A percentile compares a stretch with the other conserved stretches of the same genome.
Evolutionary conservation across 2,888 invertebrate genomes (phyloP).

Genomic region (Heliconius hortense): DNA sequence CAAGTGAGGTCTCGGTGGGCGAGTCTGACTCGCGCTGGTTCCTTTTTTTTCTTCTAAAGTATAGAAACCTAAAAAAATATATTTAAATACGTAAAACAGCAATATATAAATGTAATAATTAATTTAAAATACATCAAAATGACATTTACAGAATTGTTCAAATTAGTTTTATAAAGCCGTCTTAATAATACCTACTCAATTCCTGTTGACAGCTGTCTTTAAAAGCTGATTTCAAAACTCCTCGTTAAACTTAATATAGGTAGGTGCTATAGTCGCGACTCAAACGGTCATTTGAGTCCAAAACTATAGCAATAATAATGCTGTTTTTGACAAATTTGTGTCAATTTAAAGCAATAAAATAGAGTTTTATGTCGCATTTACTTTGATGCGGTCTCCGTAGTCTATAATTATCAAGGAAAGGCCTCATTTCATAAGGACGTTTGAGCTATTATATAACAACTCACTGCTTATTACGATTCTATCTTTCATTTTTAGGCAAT

Average conservation of each 20-base stretch:
- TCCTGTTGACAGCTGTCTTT: constrained; percentile 16
- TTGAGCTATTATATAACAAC: constrained; percentile 38
- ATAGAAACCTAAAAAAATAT: not conserved
- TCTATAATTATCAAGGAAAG: constrained; percentile 68
- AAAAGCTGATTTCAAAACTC: constrained; percentile 4
- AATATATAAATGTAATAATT: not conserved
- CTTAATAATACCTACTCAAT: not conserved
- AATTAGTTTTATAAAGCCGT: constrained; percentile 10
- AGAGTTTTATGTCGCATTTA: constrained; percentile 80
- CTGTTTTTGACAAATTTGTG: constrained; percentile 77
- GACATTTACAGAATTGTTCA: not conserved
- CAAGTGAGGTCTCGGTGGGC: too few species aligned
- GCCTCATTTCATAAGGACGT: constrained; percentile 44
- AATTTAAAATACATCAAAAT: not conserved
- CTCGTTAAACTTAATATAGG: constrained; percentile 20
- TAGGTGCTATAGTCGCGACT: constrained; percentile 3
- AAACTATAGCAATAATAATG: constrained; percentile 67
- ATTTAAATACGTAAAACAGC: not conserved
- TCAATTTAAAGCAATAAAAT: constrained; percentile 79
- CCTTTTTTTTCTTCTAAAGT: not conserved
- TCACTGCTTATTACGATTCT: constrained; percentile 37
- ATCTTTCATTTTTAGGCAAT: constrained; percentile 30
- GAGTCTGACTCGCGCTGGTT: too few species aligned
- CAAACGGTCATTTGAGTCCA: constrained; percentile 58
- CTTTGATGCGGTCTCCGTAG: constrained; percentile 69